phyloP scores from a whole-genome alignment of 2,797 vertebrate genomes.

The Peromyscus nudipes region DNA sequence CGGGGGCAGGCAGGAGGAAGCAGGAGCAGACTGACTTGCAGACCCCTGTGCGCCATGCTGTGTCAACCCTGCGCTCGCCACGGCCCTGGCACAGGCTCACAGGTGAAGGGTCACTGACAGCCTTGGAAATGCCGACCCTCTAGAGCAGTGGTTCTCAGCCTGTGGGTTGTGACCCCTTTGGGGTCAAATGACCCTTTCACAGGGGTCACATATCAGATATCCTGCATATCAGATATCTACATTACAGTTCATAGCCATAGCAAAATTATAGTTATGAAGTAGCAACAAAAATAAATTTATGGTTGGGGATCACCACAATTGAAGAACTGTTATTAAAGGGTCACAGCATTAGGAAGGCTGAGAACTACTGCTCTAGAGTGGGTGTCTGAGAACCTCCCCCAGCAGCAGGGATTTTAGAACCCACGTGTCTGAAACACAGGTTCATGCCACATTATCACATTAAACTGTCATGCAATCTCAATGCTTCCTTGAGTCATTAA shows the following conservation, averaged over 20 bases:
- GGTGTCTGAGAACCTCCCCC: not conserved
- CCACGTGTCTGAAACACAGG: not conserved
- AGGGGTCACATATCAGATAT: not conserved
- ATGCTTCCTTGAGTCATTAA: slow-evolving; percentile 37
- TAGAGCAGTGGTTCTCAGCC: not conserved
- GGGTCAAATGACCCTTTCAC: not conserved
- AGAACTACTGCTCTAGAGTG: not conserved
- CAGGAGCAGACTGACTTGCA: slow-evolving; percentile 62
- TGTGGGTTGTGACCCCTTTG: not conserved
- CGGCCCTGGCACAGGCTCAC: slow-evolving; percentile 13
- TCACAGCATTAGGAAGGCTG: not conserved
- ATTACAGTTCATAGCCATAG: not conserved
- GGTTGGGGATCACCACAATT: not conserved
- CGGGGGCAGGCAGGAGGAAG: slow-evolving; percentile 31
- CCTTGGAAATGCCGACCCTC: not conserved
- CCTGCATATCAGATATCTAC: not conserved
- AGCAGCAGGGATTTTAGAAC: not conserved
- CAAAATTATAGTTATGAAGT: not conserved
- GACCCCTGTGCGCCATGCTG: slow-evolving; percentile 43
- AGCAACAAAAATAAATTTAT: not conserved
- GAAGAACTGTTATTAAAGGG: not conserved
- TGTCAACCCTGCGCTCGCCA: slow-evolving; percentile 63
- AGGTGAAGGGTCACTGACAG: not conserved
- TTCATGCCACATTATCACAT: slow-evolving; percentile 8
- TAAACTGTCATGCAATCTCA: slow-evolving; percentile 26